phyloP scores from a whole-genome alignment of 2,113 vertebrate species.

The Nyctibius bracteatus region DNA sequence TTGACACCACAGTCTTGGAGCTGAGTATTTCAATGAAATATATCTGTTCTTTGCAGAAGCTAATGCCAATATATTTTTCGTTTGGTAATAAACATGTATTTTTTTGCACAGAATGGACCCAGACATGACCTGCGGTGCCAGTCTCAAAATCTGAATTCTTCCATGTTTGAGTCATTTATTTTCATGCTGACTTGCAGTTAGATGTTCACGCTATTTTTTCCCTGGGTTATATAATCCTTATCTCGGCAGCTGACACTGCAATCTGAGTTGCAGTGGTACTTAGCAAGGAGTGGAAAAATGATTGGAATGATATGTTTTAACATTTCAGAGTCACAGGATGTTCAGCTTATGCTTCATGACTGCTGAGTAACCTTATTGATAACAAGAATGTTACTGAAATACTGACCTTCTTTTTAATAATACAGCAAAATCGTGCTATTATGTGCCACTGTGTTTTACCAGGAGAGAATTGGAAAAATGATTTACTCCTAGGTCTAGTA shows the following conservation, averaged over 20 bases:
- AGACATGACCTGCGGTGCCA: not conserved
- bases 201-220: conserved; percentile 19
- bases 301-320: not conserved
- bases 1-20: not conserved
- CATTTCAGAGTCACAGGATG: not conserved
- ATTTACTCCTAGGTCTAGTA: not conserved
- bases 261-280: conserved; percentile 32
- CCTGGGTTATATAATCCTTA: conserved; percentile 43
- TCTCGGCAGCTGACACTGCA: conserved; percentile 49
- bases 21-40: not conserved
- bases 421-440: not conserved
- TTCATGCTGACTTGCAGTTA: conserved; percentile 54
- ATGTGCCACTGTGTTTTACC: not conserved
- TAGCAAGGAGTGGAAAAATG: conserved; percentile 14
- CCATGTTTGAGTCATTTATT: conserved; percentile 11
- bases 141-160: not conserved
- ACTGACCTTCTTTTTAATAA: conserved; percentile 5
- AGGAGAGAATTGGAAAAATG: not conserved
- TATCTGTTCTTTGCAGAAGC: not conserved
- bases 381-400: conserved; percentile 4
- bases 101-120: not conserved
- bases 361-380: conserved; percentile 10
- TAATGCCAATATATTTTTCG: not conserved
- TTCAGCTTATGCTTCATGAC: conserved; percentile 11
- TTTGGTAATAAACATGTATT: not conserved